Base-by-base conservation (phyloP, 2,113 vertebrate genomes). In the Rhinolophus sinicus region DNA sequence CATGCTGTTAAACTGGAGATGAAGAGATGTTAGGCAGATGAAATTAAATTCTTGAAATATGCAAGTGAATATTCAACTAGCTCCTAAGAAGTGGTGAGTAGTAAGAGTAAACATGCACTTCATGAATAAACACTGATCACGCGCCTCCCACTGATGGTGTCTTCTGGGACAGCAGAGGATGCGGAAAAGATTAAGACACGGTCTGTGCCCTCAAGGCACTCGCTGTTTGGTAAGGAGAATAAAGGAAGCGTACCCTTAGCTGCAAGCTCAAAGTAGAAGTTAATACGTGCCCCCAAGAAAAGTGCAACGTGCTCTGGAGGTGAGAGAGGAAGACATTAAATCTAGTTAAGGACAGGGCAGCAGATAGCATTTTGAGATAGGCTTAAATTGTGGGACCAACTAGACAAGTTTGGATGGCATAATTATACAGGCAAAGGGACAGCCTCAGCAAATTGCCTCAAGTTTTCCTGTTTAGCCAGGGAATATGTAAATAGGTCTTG, bases 31-130 rank as follows among this genome's bases (percentile, higher is more conserved):
- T 88, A 81, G 92, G 52, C 18, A 76, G 78, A 83, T 62, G 56
- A 93, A 90, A 83, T 8, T 12, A 21, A 47, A 47, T 60, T 75
- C 52, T 81, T 76, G 65, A 93, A 95, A 96, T 73, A 94, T 22
- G 47, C 56, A 93, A 6, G 0, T 76, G 44, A 30, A 30, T 83
- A 58, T 69, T 92, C 69, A 73, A 40, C 56, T 14, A 80, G 80
- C 52, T 54, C 65, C 40, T 62, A 12, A 40, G 84, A 88, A 81
- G 58, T 40, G 69, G 22, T 47, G 65, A 81, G 65, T 47, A 38
- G 35, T 16, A 38, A 33, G 24, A 85, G 22, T 90, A 85, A 94
- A 95, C 5, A 85, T 1, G 13, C 26, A 35, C 75, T 90, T 93
- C 9, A 11, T n/a, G 81, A 94, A 90, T 33, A 92, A 88, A 85